Base-by-base conservation (phyloP, 2,888 invertebrate genomes). In the Zygogramma bicolorata region DNA sequence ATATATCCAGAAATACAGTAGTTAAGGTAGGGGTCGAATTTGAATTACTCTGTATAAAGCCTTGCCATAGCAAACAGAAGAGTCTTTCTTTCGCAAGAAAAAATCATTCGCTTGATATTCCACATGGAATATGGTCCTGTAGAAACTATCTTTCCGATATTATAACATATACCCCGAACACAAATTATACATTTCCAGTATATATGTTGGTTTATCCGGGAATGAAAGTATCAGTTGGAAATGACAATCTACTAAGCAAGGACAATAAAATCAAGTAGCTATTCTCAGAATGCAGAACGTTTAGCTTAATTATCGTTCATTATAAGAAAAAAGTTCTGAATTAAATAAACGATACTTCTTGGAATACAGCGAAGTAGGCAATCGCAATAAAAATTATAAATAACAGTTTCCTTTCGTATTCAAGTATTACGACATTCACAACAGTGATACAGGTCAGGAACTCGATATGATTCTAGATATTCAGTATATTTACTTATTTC, bases 231-330 rank as follows among this genome's bases (percentile, higher is more conserved):
- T 63, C 15, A n/a, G 13, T 63, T 7, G 18, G 27, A 46, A 61
- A 61, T 22, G 63, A 63, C 63, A 49, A 63, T 46, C 46, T 18
- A 46, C 18, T 8, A 29, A 63, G 29, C 63, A 63, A 63, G 63
- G 63, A 63, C 63, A 63, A 53, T 15, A 63, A 46, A 63, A 40
- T 46, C 20, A 25, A 29, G 40, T 63, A 63, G 25, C 6, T 20
- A 6, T 63, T 63, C 63, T 22, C 46, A 27, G 63, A 63, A 63
- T 63, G 25, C 40, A 27, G 42, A 63, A 46, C 40, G 63, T 29
- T 46, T 46, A 31, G 31, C 63, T 63, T 27, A 63, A 63, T 63
- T 63, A 46, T 46, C 18, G 18, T 46, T 46, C 13, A 63, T 63
- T 63, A 29, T 25, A 20, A 29, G 10, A 46, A 46, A 62, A 63